Evolutionary conservation across 2,797 vertebrate species (phyloP).

Genomic region (Poecilia wingei): DNA sequence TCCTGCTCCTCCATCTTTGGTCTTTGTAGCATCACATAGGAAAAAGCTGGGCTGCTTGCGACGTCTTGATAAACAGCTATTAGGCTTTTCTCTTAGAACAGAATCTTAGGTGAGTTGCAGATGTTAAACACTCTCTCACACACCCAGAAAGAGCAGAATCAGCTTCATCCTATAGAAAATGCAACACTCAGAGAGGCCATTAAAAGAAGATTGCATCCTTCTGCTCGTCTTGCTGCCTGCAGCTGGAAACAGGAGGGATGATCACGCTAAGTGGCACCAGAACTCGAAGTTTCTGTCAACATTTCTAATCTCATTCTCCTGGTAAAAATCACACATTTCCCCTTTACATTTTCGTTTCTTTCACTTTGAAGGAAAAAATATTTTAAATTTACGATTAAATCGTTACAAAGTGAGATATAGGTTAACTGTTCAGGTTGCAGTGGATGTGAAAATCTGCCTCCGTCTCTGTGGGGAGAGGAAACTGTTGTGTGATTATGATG

Average conservation of each 20-base stretch:
- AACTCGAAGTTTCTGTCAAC: not conserved
- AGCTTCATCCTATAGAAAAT: conserved; percentile 31
- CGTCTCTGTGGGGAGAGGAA: conserved; percentile 41
- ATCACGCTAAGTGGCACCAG: conserved; percentile 35
- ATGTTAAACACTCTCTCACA: conserved; percentile 11
- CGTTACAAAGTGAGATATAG: not conserved
- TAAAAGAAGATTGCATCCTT: conserved; percentile 4
- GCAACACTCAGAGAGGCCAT: conserved; percentile 6
- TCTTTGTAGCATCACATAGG: not conserved
- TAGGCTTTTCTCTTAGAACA: conserved; percentile 10
- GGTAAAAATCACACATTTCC: not conserved
- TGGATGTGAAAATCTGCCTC: conserved; percentile 42
- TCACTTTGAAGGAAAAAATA: not conserved
- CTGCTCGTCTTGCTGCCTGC: conserved; percentile 34
- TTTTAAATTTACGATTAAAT: not conserved
- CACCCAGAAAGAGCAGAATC: conserved; percentile 13
- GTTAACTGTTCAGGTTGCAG: not conserved
- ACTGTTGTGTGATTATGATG: conserved; percentile 79
- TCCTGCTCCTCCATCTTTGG: not conserved
- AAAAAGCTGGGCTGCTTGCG: not conserved
- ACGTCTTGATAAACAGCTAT: not conserved
- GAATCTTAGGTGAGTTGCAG: not conserved
- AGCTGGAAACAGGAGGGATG: conserved; percentile 31
- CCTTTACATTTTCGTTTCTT: not conserved
- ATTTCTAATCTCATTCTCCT: not conserved